Evolutionary conservation across 2,888 invertebrate genomes (phyloP), one percentile per base, ranked within the genome.

Genomic region (Barypeithes pellucidus): DNA sequence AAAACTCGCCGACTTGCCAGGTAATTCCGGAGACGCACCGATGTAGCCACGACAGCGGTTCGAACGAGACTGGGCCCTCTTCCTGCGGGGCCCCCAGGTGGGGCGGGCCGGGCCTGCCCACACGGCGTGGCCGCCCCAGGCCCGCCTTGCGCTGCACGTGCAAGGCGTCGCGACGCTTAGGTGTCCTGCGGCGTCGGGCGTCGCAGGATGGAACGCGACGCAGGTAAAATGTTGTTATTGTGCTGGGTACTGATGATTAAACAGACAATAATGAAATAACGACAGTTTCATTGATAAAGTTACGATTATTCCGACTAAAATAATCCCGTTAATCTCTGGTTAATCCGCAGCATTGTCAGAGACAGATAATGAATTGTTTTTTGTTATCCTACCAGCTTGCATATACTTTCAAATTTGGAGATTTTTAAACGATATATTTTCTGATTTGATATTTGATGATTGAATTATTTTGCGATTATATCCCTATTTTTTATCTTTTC

Each of bases 41-140:
- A 65, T 36, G 33, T 47, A 18, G 24, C 16, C 59, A 33, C 65
- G 59, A 65, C 36, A 18, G 50, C 59, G 47, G 72, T 72, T 41
- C 41, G 33, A 29, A 61, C 72, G 66, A 66, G 66, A 72, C 72
- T 72, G 72, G 66, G 50, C 61, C 65, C 43, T 45, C 33, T 43
- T 67, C 20, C 45, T 43, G 57, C 36, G 54, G 65, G 54, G 57
- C 70, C 70, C 70, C 63, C 39, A 57, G 36, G 60, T 52, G 60
- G 72, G 72, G 66, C 66, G 72, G 72, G 60, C 72, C 67, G 73
- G 67, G 54, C 57, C 63, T 57, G 67, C 72, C 67, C 67, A 72
- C 72, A 67, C 73, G 73, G 68, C 73, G 73, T 62, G 24, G 52
- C 63, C 39, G 61, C 18, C 43, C 60, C 60, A 50, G 60, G 60